Percentiles rank a stretch among this genome's conserved stretches.
These are phyloP conservation scores for Macrochelys suwanniensis DNA, from an alignment of 2,797 vertebrate species.

Conservation along the genomic window DNA sequence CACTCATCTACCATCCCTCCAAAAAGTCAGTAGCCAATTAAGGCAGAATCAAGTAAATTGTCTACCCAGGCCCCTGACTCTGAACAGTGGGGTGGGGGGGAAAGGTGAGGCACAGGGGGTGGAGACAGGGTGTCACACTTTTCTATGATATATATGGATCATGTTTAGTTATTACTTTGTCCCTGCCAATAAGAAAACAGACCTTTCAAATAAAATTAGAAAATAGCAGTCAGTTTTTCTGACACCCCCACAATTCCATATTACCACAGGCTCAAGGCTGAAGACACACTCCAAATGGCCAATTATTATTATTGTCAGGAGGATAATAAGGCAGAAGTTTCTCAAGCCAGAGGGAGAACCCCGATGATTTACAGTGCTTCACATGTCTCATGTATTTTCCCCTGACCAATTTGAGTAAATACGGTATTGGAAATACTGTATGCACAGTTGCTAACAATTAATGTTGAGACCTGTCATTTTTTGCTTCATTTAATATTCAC, in stretches of 20 bases:
- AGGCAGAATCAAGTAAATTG: background rate
- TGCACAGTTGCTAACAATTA: conserved; percentile 43
- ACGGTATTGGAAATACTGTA: conserved; percentile 4
- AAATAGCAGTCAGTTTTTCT: conserved; percentile 21
- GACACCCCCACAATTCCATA: background rate
- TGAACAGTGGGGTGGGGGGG: background rate
- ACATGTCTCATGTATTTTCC: conserved; percentile 41
- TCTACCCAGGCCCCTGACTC: background rate
- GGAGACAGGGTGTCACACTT: background rate
- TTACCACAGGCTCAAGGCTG: conserved; percentile 26
- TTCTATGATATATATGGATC: background rate
- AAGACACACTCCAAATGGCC: conserved; percentile 44
- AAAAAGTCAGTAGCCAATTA: background rate
- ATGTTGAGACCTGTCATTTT: conserved; percentile 45
- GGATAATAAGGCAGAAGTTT: conserved; percentile 63
- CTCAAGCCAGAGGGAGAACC: conserved; percentile 54
- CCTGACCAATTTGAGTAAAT: conserved; percentile 32
- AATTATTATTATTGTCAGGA: conserved; percentile 42
- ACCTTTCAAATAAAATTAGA: conserved; percentile 1
- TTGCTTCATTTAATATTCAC: conserved; percentile 66
- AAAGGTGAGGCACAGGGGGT: background rate
- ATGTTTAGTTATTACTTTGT: background rate
- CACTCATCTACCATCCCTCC: background rate
- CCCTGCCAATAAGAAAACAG: background rate
- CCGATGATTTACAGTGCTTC: conserved; percentile 61